Percentiles rank a stretch among this genome's conserved stretches.
These are phyloP conservation scores for Penaeus indicus DNA, from an alignment of 1,140 invertebrate genomes.

Conservation along the genomic window DNA sequence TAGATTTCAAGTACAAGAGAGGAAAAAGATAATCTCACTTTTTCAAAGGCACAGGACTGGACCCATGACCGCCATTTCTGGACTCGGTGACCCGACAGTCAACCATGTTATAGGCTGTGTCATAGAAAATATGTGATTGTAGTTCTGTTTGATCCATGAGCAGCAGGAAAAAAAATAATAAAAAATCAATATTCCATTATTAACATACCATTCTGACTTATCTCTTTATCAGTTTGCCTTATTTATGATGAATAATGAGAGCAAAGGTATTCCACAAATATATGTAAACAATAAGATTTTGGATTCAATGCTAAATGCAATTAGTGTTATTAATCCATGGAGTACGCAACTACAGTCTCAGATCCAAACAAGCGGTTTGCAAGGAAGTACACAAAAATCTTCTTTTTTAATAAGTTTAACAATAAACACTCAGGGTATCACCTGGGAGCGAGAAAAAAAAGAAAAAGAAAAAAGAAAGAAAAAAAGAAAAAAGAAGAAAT, in stretches of 20 bases:
- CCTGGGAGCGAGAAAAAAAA: constrained; percentile 15
- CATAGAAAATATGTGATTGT: constrained; percentile 67
- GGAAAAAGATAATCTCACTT: constrained; percentile 76
- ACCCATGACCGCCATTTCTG: constrained; percentile 85
- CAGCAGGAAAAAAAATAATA: constrained; percentile 71
- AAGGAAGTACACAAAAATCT: too few relatives aligned
- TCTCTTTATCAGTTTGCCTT: too few relatives aligned
- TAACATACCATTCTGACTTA: constrained; percentile 22
- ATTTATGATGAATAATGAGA: too few relatives aligned
- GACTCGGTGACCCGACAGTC: constrained; percentile 93
- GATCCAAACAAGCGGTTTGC: too few relatives aligned
- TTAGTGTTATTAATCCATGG: too few relatives aligned
- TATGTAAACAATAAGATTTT: too few relatives aligned
- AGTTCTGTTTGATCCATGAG: constrained; percentile 59
- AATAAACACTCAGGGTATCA: neutral
- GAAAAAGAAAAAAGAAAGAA: constrained; percentile 16
- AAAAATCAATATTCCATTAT: constrained; percentile 42
- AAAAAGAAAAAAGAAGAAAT: constrained; percentile 3
- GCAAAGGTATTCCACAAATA: too few relatives aligned
- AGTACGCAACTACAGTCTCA: too few relatives aligned
- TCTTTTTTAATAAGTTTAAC: too few relatives aligned
- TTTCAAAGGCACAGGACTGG: constrained; percentile 96
- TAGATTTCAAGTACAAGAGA: neutral
- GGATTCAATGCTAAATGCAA: too few relatives aligned
- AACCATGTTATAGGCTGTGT: constrained; percentile 95